Evolutionary conservation across 2,888 invertebrate genomes (phyloP).

Genomic region (Lomographa bimaculata): DNA sequence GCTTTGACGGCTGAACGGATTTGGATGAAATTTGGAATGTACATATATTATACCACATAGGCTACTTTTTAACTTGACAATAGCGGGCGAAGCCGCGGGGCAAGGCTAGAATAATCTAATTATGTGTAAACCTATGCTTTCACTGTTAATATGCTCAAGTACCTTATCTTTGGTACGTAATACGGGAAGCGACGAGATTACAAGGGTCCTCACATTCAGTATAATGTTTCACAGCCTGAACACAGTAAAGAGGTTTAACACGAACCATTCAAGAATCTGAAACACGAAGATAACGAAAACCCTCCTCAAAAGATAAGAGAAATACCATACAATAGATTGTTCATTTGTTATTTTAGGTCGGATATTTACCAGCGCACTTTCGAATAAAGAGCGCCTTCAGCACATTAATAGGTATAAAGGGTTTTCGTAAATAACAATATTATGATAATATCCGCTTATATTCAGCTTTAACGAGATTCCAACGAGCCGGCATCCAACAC

Average conservation of each 20-base stretch:
- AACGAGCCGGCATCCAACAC: conserved; percentile 59
- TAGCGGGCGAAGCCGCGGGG: too few species aligned
- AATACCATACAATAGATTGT: conserved; percentile 7
- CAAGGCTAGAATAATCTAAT: too few species aligned
- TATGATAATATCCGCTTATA: conserved; percentile 69
- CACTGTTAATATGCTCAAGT: too few species aligned
- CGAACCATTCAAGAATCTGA: conserved; percentile 6
- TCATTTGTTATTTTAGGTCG: conserved; percentile 21
- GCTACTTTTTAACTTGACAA: too few species aligned
- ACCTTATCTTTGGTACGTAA: too few species aligned
- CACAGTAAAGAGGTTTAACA: neutral
- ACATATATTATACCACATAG: too few species aligned
- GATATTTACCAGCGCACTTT: conserved; percentile 21
- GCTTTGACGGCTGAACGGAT: too few species aligned
- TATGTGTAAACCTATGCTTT: too few species aligned
- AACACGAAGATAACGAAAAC: conserved; percentile 5
- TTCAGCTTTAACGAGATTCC: conserved; percentile 68
- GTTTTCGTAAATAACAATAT: conserved; percentile 66
- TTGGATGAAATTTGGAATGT: too few species aligned
- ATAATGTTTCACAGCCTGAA: too few species aligned
- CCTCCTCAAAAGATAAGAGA: conserved; percentile 13
- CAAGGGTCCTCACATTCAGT: too few species aligned
- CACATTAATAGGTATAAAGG: conserved; percentile 26
- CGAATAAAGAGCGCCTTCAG: conserved; percentile 23
- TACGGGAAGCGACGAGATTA: too few species aligned